Evolutionary conservation across 2,888 invertebrate species (phyloP).

Genomic region (Synanthedon formicaeformis): DNA sequence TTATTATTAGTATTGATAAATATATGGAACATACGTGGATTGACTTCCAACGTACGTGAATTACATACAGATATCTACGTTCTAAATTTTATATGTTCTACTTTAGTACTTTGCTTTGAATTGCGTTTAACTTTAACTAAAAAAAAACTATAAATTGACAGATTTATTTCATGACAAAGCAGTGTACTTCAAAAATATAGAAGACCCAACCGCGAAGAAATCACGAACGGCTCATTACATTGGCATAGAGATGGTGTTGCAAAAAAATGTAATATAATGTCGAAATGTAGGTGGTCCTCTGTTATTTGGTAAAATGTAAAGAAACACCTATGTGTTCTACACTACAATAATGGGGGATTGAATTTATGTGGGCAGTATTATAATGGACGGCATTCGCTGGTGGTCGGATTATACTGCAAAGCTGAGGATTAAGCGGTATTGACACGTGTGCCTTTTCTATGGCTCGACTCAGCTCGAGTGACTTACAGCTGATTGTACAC

Average conservation of each 20-base stretch:
- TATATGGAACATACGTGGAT: no score
- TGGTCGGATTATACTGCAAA: constrained; percentile 63
- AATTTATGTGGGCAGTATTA: constrained; percentile 50
- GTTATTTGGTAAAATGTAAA: constrained; percentile 61
- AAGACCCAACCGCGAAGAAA: constrained; percentile 41
- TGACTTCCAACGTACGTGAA: no score
- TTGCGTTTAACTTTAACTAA: no score
- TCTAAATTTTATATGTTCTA: no score
- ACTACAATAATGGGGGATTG: constrained; percentile 59
- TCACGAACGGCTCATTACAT: constrained; percentile 64
- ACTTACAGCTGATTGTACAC: neutral
- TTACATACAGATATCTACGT: no score
- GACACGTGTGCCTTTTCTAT: constrained; percentile 58
- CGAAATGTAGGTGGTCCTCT: constrained; percentile 58
- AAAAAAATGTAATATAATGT: constrained; percentile 22
- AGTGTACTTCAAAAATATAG: neutral
- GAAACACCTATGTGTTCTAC: constrained; percentile 48
- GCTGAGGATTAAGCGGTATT: constrained; percentile 58
- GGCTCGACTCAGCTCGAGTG: constrained; percentile 18
- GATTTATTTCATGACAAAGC: neutral
- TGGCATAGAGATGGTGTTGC: constrained; percentile 37
- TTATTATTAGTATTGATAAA: no score
- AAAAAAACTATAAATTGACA: no score
- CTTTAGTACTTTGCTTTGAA: no score
- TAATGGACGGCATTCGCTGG: constrained; percentile 43